Conservation (phyloP, 92 coral and sea anemone species). For the Plumapathes pennacea region DNA sequence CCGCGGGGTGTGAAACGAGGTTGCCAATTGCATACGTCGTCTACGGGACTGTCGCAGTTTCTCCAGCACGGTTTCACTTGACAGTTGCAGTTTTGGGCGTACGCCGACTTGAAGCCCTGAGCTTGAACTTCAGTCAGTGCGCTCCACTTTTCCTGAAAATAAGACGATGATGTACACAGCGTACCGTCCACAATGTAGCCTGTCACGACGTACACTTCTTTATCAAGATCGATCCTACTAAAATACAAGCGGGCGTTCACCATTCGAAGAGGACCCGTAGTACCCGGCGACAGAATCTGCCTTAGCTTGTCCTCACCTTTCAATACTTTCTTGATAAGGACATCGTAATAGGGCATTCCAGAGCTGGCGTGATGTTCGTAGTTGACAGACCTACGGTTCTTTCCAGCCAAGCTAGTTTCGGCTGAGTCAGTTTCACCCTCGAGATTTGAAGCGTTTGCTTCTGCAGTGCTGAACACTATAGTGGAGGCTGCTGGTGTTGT, state of each 20-base stretch:
- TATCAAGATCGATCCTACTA: conserved; percentile 30
- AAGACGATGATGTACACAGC: conserved; percentile 46
- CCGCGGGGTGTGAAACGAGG: too few relatives aligned
- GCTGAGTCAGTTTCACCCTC: too few relatives aligned
- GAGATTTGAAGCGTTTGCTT: too few relatives aligned
- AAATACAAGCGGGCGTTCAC: conserved; percentile 47
- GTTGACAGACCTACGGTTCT: too few relatives aligned
- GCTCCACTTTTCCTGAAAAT: conserved; percentile 59
- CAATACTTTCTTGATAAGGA: conserved; percentile 53
- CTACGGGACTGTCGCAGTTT: too few relatives aligned
- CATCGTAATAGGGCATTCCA: conserved; percentile 44
- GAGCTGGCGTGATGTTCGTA: not conserved
- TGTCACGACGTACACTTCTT: conserved; percentile 59
- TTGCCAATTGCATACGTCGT: too few relatives aligned
- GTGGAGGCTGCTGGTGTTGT: too few relatives aligned
- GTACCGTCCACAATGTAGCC: conserved; percentile 62
- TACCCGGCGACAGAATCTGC: conserved; percentile 7
- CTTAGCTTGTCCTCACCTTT: conserved; percentile 45
- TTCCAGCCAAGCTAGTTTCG: too few relatives aligned
- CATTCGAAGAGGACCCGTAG: conserved; percentile 7
- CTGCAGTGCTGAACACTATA: too few relatives aligned
- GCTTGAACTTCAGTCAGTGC: conserved; percentile 36
- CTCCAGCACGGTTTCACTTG: conserved; percentile 39
- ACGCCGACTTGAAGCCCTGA: conserved; percentile 49
- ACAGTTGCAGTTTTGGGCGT: conserved; percentile 63